These are phyloP conservation scores for Ariolimax columbianus DNA, from an alignment of 2,888 invertebrate species.

Conservation along the genomic window DNA sequence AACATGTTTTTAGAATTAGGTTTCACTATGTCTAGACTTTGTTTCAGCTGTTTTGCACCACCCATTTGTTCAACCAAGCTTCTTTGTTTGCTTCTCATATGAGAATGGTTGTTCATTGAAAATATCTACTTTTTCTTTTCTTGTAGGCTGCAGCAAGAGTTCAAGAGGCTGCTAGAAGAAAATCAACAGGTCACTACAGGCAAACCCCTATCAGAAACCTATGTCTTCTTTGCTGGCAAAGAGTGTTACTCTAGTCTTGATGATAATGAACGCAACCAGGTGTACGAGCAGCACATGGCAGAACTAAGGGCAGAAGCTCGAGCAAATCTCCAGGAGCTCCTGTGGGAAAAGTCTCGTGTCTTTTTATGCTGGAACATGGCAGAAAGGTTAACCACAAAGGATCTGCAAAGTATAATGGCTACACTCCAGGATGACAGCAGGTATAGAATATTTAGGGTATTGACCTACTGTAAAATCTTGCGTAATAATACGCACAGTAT, in stretches of 20 bases:
- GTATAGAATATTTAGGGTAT: no score
- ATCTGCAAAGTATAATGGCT: slow-evolving; percentile 93
- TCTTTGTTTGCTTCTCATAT: no score
- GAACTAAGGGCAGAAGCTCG: slow-evolving; percentile 86
- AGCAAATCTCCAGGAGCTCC: slow-evolving; percentile 93
- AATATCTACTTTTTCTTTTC: neutral
- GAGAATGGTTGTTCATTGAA: no score
- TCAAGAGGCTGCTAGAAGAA: slow-evolving; percentile 93
- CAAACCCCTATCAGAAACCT: slow-evolving; percentile 92
- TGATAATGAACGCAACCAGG: slow-evolving; percentile 92
- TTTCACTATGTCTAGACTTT: no score
- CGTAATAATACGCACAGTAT: no score
- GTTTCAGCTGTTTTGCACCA: no score
- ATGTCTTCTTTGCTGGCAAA: slow-evolving; percentile 91
- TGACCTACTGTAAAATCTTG: no score
- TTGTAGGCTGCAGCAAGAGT: slow-evolving; percentile 93
- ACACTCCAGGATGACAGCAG: slow-evolving; percentile 94
- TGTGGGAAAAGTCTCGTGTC: slow-evolving; percentile 93
- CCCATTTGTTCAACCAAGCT: no score
- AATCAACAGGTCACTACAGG: slow-evolving; percentile 97
- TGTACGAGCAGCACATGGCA: slow-evolving; percentile 95
- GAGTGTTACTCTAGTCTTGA: slow-evolving; percentile 95
- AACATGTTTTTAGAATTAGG: no score
- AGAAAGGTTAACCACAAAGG: slow-evolving; percentile 91
- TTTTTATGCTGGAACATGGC: slow-evolving; percentile 90